phyloP scores from a whole-genome alignment of 2,888 invertebrate species.

The Hartigia nigra region DNA sequence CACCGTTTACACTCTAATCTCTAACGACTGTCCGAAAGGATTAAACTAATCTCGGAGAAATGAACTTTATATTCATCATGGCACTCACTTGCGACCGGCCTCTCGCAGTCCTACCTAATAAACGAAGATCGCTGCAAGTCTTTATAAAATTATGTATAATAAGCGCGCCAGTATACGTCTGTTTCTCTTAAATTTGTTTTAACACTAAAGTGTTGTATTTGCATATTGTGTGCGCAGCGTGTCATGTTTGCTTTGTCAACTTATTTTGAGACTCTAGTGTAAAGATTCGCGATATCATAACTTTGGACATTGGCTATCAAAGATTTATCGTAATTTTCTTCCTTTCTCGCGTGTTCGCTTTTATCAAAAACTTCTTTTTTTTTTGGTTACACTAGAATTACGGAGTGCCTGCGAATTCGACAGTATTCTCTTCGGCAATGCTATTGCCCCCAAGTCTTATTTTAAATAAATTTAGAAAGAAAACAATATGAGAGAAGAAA shows the following conservation, averaged over 20 bases:
- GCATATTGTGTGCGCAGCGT: not conserved
- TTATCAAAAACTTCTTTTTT: not conserved
- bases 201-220: not conserved
- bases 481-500: not conserved
- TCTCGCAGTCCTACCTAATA: not conserved
- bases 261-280: not conserved
- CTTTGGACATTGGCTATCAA: not conserved
- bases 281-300: not conserved
- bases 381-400: not conserved
- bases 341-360: not conserved
- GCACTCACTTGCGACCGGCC: conserved; percentile 33
- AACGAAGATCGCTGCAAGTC: conserved; percentile 35
- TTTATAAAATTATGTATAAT: conserved; percentile 53
- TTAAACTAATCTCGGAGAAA: not conserved
- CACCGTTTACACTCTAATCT: not conserved
- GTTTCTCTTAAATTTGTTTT: not conserved
- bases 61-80: conserved; percentile 26
- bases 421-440: too few relatives aligned
- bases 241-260: not conserved
- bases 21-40: not conserved
- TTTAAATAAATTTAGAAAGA: too few relatives aligned
- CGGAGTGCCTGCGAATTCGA: too few relatives aligned
- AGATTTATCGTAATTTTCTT: not conserved
- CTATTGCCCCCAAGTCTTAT: too few relatives aligned
- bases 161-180: not conserved